Conservation (phyloP, 2,797 vertebrate genomes). For the Myotis vivesi region DNA sequence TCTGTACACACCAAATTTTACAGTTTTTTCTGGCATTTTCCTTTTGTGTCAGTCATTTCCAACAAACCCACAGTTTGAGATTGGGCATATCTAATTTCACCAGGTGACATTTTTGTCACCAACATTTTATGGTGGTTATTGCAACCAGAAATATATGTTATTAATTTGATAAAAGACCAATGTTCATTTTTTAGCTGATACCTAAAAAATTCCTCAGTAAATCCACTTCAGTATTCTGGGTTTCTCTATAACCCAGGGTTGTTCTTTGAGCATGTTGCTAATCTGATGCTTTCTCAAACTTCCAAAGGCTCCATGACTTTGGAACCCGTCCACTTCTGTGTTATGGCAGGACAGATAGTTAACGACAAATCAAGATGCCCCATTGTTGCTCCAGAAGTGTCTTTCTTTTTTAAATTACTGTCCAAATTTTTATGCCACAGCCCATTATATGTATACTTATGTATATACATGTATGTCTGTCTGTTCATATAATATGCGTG, state of each 20-base stretch:
- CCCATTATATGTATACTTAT: neutral
- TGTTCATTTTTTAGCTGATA: neutral
- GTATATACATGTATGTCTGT: rapidly evolving
- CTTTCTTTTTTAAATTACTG: neutral
- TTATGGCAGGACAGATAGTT: neutral
- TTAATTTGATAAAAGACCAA: neutral
- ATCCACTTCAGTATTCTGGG: neutral
- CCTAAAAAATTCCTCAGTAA: neutral
- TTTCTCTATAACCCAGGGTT: neutral
- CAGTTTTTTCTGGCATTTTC: neutral
- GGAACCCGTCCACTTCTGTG: neutral
- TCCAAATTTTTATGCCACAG: neutral
- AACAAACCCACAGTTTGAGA: neutral
- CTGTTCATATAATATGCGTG: neutral
- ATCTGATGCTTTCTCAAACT: neutral
- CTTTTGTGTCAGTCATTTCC: neutral
- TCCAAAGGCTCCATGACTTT: neutral
- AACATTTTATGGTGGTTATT: neutral
- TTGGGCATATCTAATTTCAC: neutral
- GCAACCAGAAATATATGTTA: neutral
- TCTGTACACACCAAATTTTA: neutral
- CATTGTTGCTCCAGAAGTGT: neutral
- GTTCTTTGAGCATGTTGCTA: neutral
- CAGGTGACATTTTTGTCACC: neutral
- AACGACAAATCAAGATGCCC: neutral